Evolutionary conservation across 2,888 invertebrate species (phyloP).

Genomic region (Autographa gamma): DNA sequence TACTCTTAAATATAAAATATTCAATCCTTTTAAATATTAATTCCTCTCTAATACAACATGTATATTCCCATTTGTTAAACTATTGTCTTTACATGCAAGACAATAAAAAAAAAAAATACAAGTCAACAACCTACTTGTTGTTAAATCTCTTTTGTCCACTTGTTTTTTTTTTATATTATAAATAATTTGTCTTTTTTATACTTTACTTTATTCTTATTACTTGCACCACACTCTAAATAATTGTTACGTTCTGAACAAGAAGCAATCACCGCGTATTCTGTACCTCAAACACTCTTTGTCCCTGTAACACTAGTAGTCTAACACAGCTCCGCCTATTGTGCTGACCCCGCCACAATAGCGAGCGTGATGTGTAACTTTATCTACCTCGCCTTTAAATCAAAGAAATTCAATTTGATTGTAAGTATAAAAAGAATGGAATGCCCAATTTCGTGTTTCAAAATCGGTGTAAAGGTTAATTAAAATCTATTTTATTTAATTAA

Average conservation of each 20-base stretch:
- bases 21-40: too few relatives aligned
- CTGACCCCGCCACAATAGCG: constrained; percentile 45
- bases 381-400: constrained; percentile 19
- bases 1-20: too few relatives aligned
- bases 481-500: not conserved
- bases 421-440: constrained; percentile 10
- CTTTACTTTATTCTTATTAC: too few relatives aligned
- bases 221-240: constrained; percentile 48
- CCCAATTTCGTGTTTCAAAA: not conserved
- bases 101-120: too few relatives aligned
- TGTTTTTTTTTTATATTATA: too few relatives aligned
- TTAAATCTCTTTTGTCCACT: too few relatives aligned
- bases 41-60: too few relatives aligned
- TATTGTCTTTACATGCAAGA: too few relatives aligned
- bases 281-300: constrained; percentile 62
- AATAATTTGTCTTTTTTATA: too few relatives aligned
- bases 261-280: constrained; percentile 68
- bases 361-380: constrained; percentile 56
- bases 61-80: too few relatives aligned
- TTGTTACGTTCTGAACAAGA: constrained; percentile 64
- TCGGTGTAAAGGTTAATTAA: constrained; percentile 9
- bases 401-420: constrained; percentile 34
- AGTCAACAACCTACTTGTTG: too few relatives aligned
- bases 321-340: constrained; percentile 54
- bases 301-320: constrained; percentile 74